Evolutionary conservation across 2,113 vertebrate genomes (phyloP), one percentile per base, ranked within the genome.

Genomic region (Trinectes maculatus): DNA sequence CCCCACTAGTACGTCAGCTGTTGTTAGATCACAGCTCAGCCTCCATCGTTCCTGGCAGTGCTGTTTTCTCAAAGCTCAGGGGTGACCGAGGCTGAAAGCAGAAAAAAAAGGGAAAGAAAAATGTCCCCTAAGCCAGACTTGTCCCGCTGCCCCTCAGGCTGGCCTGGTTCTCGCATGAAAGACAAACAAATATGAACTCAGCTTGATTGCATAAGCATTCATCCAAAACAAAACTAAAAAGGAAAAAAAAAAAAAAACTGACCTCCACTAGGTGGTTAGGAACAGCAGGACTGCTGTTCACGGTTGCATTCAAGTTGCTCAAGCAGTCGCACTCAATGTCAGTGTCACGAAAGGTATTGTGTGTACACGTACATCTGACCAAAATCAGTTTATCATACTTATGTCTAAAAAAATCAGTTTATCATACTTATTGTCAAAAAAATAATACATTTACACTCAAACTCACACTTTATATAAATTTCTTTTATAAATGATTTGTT

Each of bases 31-130:
- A 77, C 74, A 62, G 59, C 46, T 71, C 43, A 60, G 62, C 79
- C 70, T 84, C 71, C 74, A 79, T 87, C 47, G 68, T 71, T 82
- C 49, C 64, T 87, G 80, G 78, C 83, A 84, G 49, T 80, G 76
- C 77, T 85, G 77, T 85, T 84, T 68, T 87, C 62, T 69, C 74
- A 77, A 79, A 75, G 74, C 86, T 81, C 72, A 66, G 77, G 84
- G 82, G 78, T 84, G 84, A 85, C 64, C 56, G 19, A n/a, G 47
- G 56, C 60, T 40, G 71, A 81, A 79, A 67, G 53, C 12, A 0
- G 4, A 6, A 26, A 29, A 37, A 48, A 46, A 46, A 26, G 24
- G 26, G 7, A 22, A 60, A 53, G n/a, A 39, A 63, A 80, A 79
- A 64, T 53, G 55, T 60, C 79, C 75, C 83, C 43, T 3, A 66